Evolutionary conservation across 2,797 vertebrate genomes (phyloP), one percentile per base, ranked within the genome.

Genomic region (Melanotaenia parkinsoni): DNA sequence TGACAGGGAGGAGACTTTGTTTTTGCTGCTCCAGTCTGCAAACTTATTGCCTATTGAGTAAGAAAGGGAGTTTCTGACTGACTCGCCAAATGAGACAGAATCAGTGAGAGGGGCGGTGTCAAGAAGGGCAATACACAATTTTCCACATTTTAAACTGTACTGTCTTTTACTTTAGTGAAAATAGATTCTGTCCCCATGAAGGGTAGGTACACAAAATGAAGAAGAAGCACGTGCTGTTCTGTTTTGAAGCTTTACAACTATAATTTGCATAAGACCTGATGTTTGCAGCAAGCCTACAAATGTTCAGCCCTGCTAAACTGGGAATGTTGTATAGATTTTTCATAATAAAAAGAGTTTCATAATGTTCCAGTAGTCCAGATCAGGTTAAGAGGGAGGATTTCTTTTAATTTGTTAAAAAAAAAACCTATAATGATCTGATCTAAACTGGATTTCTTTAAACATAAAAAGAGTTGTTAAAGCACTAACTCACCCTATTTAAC

Each of bases 1-100:
- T 66, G 57, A 64, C 71, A 81, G 63, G 86, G 86, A 81, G 85
- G 85, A 73, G 85, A 80, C 28, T 83, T 50, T 45, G 67, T 24
- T 68, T 18, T 63, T 74, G 50, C 54, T 50, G 67, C 60, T 69
- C 37, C 35, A 65, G 38, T 54, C 65, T 28, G 60, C 37, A 76
- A 66, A 76, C 24, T 2, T 58, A 11, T 18, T 35, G 47, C 5
- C 4, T 64, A 61, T 70, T 43, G 20, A 67, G 74, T 35, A 85
- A 74, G 24, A 43, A 79, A 35, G 28, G 59, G 53, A 76, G 70
- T 76, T 70, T 16, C 70, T 58, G 61, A 78, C 53, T 76, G 58
- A 63, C 50, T 63, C 30, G 12, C 1, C 1, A 6, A 67, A 16
- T 0, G 7, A 68, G 72, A 62, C 50, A 58, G 72, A 28, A 14